phyloP scores from a whole-genome alignment of 2,113 vertebrate species.

The Callipepla squamata region DNA sequence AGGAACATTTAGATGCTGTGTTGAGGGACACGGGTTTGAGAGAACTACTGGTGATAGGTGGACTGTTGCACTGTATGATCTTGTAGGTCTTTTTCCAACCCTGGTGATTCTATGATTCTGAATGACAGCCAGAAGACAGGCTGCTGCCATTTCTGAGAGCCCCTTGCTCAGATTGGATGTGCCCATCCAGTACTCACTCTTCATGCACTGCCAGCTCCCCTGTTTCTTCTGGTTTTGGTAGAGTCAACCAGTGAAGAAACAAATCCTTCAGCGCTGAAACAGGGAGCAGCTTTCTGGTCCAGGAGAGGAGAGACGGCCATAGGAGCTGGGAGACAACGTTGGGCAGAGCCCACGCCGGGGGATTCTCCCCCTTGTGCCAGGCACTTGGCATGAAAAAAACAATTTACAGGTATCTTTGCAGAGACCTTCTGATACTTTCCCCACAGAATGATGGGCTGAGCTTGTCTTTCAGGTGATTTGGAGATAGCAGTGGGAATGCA shows the following conservation, averaged over 20 bases:
- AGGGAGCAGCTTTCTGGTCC: not conserved
- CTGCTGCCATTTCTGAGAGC: not conserved
- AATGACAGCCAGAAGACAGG: not conserved
- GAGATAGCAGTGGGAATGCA: not conserved
- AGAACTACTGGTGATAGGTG: no score
- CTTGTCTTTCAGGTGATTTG: not conserved
- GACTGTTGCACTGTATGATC: no score
- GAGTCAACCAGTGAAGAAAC: not conserved
- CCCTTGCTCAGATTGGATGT: not conserved
- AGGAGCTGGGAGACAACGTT: not conserved
- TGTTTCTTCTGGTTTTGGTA: not conserved
- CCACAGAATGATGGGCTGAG: not conserved
- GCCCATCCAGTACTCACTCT: fast-evolving
- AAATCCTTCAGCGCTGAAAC: not conserved
- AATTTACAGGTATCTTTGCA: not conserved
- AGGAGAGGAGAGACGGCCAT: not conserved
- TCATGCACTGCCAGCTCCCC: not conserved
- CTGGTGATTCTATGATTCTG: no score
- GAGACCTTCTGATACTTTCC: not conserved
- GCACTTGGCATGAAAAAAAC: not conserved
- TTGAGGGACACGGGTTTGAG: no score
- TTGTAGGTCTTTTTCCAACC: no score
- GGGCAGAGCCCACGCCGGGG: fast-evolving
- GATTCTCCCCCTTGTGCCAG: not conserved
- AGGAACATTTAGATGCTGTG: no score